A percentile compares a stretch with the other conserved stretches of the same genome.
phyloP scores from a whole-genome alignment of 2,797 vertebrate species.

The Acipenser ruthenus region DNA sequence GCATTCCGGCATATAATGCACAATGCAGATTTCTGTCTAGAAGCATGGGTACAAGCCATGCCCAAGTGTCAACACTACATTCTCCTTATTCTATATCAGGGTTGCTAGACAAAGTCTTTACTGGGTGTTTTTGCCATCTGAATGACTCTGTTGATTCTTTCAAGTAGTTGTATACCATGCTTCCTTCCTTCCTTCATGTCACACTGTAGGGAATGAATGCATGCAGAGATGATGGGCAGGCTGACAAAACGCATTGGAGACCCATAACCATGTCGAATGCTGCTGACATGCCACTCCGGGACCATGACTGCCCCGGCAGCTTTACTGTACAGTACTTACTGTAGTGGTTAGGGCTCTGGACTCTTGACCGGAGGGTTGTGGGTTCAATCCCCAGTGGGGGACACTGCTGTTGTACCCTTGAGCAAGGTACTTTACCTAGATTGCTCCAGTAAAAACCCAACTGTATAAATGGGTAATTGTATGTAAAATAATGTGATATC shows the following conservation, averaged over 20 bases:
- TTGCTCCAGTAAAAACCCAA: too few relatives aligned
- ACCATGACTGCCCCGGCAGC: too few relatives aligned
- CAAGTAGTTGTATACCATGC: not conserved
- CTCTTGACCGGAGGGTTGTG: too few relatives aligned
- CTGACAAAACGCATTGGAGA: not conserved
- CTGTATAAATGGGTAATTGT: too few relatives aligned
- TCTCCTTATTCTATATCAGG: not conserved
- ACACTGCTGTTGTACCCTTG: too few relatives aligned
- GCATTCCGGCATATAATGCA: not conserved
- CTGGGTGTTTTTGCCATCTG: not conserved
- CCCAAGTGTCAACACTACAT: not conserved
- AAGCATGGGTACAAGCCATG: not conserved
- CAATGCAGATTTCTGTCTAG: not conserved
- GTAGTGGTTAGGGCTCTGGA: too few relatives aligned
- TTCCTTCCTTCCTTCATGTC: not conserved
- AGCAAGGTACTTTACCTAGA: too few relatives aligned
- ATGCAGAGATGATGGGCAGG: not conserved
- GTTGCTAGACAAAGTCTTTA: not conserved
- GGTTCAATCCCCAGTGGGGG: too few relatives aligned
- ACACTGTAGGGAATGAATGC: not conserved
- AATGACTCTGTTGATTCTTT: constrained; percentile 6
- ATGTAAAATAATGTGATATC: too few relatives aligned
- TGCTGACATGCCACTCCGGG: too few relatives aligned
- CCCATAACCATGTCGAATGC: not conserved
- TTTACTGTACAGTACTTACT: too few relatives aligned